These are phyloP conservation scores for Plectrocnemia conspersa DNA, from an alignment of 1,140 invertebrate species.

Conservation along the genomic window DNA sequence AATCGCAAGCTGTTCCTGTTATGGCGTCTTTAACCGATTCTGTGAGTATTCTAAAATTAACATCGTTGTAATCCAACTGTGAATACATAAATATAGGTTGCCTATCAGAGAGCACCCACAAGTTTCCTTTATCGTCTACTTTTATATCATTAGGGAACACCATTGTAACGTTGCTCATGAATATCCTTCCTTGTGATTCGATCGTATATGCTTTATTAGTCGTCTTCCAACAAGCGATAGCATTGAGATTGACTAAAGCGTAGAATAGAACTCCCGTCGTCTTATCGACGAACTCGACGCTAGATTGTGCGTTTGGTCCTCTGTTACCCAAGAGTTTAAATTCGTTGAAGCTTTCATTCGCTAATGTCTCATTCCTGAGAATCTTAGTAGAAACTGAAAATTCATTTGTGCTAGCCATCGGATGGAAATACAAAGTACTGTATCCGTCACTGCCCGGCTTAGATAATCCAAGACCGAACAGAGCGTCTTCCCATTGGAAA, in stretches of 20 bases:
- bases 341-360: conserved; percentile 53
- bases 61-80: conserved; percentile 57
- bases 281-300: conserved; percentile 66
- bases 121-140: conserved; percentile 62
- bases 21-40: conserved; percentile 63
- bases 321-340: conserved; percentile 65
- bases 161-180: conserved; percentile 65
- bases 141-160: conserved; percentile 75
- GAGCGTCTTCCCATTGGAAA: conserved; percentile 71
- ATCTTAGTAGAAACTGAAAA: conserved; percentile 65
- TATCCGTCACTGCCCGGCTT: conserved; percentile 59
- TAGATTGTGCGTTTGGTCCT: conserved; percentile 67
- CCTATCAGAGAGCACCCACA: conserved; percentile 71
- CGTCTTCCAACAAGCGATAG: conserved; percentile 73
- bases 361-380: conserved; percentile 55
- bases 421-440: conserved; percentile 72
- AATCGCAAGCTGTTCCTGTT: conserved; percentile 63
- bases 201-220: conserved; percentile 59
- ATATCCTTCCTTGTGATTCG: conserved; percentile 64
- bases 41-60: conserved; percentile 69
- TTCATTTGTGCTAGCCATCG: conserved; percentile 67
- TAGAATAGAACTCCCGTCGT: conserved; percentile 71
- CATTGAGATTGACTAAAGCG: conserved; percentile 68
- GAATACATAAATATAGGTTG: conserved; percentile 67
- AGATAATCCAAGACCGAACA: conserved; percentile 66